These are phyloP conservation scores for Spodoptera littoralis DNA, from an alignment of 2,888 invertebrate genomes.

Conservation along the genomic window DNA sequence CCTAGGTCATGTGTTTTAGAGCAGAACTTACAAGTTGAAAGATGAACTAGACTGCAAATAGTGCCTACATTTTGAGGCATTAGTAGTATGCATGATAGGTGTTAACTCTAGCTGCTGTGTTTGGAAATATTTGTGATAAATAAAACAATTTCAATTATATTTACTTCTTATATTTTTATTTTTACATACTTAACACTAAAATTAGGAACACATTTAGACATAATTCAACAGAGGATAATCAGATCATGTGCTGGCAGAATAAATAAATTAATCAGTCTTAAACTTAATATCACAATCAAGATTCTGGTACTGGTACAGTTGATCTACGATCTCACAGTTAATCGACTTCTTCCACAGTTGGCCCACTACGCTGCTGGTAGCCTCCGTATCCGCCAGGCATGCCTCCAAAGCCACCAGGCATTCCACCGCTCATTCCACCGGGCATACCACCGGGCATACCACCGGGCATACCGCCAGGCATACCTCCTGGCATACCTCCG, in stretches of 20 bases:
- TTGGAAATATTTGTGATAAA: too few relatives aligned
- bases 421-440: constrained; percentile 29
- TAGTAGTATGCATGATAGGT: too few relatives aligned
- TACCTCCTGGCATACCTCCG: constrained; percentile 40
- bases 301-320: neutral
- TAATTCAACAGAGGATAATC: constrained; percentile 16
- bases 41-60: too few relatives aligned
- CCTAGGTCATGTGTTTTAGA: too few relatives aligned
- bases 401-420: constrained; percentile 18
- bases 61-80: too few relatives aligned
- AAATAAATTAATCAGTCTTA: constrained; percentile 42
- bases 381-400: constrained; percentile 39
- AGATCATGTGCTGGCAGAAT: constrained; percentile 17
- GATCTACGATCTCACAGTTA: too few relatives aligned
- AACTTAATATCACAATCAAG: constrained; percentile 27
- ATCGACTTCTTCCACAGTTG: constrained; percentile 62
- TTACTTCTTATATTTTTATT: too few relatives aligned
- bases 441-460: constrained; percentile 61
- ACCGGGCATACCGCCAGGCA: constrained; percentile 43
- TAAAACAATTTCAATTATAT: too few relatives aligned
- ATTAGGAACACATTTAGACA: neutral
- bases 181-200: neutral
- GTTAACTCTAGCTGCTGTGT: too few relatives aligned
- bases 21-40: too few relatives aligned
- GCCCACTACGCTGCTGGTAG: constrained; percentile 61